Base-by-base conservation (phyloP, 2,113 vertebrate genomes). In the Platichthys stellatus region DNA sequence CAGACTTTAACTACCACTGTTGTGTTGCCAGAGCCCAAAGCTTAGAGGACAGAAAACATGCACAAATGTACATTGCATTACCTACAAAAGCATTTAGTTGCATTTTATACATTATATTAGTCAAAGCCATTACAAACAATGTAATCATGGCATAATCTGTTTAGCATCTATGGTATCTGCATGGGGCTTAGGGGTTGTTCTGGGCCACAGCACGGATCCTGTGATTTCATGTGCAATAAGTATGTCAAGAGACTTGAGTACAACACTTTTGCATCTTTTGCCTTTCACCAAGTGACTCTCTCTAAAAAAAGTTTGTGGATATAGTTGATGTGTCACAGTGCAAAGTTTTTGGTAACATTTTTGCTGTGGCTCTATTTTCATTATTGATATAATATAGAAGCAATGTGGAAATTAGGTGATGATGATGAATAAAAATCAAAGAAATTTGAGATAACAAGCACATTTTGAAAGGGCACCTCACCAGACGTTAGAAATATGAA, bases 61-160 rank as follows among this genome's bases (percentile, higher is more conserved):
- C 15, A 47, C 28, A 71, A 26, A 4, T 58, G 17, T 49, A 14
- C 15, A 26, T 62, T 58, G 59, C 9, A 38, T 38, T 38, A 20
- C 62, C 20, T 54, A 20, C 31, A 26, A 13, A 66, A 60, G 6
- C n/a, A 56, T 58, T 70, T 6, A 56, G 24, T 38, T 73, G 51
- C 35, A 12, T 21, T 72, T 49, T 61, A 18, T 28, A 72, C 63
- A 45, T 73, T 17, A 10, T 72, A 17, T 20, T 64, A 69, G 4
- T 66, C 66, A 28, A n/a, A 82, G 23, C 49, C 54, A 74, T 23
- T 5, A 49, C 53, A 73, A 61, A 63, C 51, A 56, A 21, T 66
- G 40, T 61, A 74, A 72, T 80, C 58, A 68, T 38, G n/a, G 2
- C 43, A 35, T 87, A 88, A 85, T 88, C 76, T 21, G 38, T 35